phyloP scores from a whole-genome alignment of 2,888 invertebrate genomes.

The Erebia palarica region DNA sequence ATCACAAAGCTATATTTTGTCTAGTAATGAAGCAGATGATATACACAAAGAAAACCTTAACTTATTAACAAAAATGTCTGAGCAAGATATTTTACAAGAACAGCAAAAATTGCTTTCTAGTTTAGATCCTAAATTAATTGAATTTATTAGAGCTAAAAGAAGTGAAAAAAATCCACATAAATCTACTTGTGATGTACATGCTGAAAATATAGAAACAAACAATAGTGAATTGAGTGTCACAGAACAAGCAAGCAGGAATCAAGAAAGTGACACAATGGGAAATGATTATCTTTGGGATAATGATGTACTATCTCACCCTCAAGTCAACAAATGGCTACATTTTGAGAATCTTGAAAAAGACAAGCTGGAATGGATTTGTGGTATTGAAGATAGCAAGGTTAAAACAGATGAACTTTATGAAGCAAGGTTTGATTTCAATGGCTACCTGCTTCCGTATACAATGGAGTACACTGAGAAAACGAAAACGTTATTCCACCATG shows the following conservation, averaged over 20 bases:
- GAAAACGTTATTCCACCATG: conserved; percentile 93
- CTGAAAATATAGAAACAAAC: conserved; percentile 33
- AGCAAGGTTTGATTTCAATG: conserved; percentile 92
- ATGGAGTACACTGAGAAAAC: conserved; percentile 81
- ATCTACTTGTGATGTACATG: conserved; percentile 15
- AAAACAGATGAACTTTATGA: conserved; percentile 86
- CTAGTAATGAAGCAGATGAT: conserved; percentile 73
- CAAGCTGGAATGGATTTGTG: conserved; percentile 94
- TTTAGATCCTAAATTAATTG: conserved; percentile 85
- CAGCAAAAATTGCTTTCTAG: conserved; percentile 84
- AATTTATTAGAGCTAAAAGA: conserved; percentile 82
- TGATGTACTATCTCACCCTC: conserved; percentile 82
- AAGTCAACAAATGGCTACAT: conserved; percentile 89
- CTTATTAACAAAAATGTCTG: conserved; percentile 85
- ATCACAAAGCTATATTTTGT: conserved; percentile 73
- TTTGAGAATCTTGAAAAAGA: conserved; percentile 93
- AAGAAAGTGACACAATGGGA: conserved; percentile 18
- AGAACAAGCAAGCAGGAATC: conserved; percentile 40
- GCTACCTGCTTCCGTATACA: conserved; percentile 88
- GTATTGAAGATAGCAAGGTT: conserved; percentile 81
- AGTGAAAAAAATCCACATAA: conserved; percentile 43
- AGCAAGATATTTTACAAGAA: conserved; percentile 89
- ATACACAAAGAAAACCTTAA: conserved; percentile 90
- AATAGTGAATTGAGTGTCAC: conserved; percentile 58
- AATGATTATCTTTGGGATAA: conserved; percentile 73